These are phyloP conservation scores for Alces alces DNA, from an alignment of 2,113 vertebrate species.

Conservation along the genomic window DNA sequence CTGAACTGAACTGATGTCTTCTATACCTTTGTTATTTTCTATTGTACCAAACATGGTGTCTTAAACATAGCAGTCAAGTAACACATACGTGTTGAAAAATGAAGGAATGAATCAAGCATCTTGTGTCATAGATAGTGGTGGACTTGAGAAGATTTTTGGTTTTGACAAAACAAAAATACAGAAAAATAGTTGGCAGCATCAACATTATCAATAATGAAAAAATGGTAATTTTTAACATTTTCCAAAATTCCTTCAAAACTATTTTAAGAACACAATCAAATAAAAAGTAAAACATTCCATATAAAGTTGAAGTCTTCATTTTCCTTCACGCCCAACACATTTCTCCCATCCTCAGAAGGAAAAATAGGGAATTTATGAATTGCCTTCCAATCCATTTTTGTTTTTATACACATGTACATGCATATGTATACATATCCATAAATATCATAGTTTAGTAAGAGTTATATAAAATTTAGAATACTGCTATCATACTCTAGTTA, in stretches of 20 bases:
- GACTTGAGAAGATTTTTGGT: background rate
- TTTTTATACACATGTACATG: background rate
- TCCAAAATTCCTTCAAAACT: background rate
- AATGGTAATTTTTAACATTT: background rate
- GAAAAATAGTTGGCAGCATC: background rate
- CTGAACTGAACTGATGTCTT: background rate
- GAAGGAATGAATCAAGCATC: background rate
- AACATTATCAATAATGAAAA: background rate
- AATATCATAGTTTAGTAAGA: background rate
- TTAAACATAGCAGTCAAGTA: background rate
- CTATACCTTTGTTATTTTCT: background rate
- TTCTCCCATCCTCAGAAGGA: background rate
- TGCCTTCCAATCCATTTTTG: background rate
- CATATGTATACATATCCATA: background rate
- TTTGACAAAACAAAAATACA: background rate
- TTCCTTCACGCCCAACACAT: background rate
- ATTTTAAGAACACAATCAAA: constrained; percentile 7
- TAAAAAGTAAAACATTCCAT: background rate
- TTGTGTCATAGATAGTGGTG: background rate
- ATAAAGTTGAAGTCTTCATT: background rate
- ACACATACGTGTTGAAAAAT: background rate
- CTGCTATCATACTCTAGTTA: background rate
- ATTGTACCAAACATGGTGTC: background rate
- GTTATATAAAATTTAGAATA: constrained; percentile 10
- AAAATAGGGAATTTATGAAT: background rate